Evolutionary conservation across 2,113 vertebrate species (phyloP).

Genomic region (Xerus inauris): DNA sequence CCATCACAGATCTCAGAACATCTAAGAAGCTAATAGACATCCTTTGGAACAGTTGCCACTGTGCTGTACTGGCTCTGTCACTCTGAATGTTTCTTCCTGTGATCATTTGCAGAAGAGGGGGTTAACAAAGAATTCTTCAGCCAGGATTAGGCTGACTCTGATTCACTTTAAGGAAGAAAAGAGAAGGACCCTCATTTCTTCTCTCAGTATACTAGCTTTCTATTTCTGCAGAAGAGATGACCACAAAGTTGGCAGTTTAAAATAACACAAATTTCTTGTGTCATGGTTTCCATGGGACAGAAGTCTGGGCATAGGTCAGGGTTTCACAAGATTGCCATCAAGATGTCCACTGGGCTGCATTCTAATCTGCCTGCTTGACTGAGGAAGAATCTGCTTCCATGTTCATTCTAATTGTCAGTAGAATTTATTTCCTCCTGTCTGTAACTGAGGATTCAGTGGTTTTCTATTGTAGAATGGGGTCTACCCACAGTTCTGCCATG

Average conservation of each 20-base stretch:
- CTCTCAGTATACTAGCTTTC: slow-evolving; percentile 27
- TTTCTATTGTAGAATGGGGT: not conserved
- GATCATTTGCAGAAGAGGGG: not conserved
- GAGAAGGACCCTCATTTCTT: not conserved
- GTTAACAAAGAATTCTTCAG: not conserved
- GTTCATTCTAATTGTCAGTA: not conserved
- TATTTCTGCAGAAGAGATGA: not conserved
- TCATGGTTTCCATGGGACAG: not conserved
- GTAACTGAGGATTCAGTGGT: not conserved
- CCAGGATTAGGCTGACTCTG: not conserved
- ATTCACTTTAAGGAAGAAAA: not conserved
- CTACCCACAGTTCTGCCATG: not conserved
- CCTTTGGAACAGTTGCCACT: not conserved
- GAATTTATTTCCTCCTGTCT: not conserved
- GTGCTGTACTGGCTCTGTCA: not conserved
- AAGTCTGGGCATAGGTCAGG: not conserved
- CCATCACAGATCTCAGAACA: slow-evolving; percentile 14
- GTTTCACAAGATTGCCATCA: not conserved
- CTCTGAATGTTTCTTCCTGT: not conserved
- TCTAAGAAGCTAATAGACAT: slow-evolving; percentile 29
- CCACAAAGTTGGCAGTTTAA: not conserved
- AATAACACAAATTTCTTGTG: not conserved
- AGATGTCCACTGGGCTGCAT: not conserved
- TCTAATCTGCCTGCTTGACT: not conserved
- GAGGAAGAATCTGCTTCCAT: not conserved